These are phyloP conservation scores for Ophonus ardosiacus DNA, from an alignment of 2,888 invertebrate species.

Conservation along the genomic window DNA sequence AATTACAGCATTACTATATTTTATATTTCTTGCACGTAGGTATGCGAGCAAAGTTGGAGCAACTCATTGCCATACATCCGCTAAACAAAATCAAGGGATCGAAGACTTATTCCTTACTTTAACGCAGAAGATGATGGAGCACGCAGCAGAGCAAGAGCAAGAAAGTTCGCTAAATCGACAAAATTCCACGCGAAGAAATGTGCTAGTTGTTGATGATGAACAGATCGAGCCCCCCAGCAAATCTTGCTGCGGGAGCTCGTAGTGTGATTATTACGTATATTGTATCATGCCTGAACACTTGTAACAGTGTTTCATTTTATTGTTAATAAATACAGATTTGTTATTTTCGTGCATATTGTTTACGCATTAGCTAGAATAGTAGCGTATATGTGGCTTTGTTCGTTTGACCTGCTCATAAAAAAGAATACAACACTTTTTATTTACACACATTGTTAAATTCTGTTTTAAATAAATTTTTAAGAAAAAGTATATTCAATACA, in stretches of 20 bases:
- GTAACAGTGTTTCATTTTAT: slow-evolving; percentile 59
- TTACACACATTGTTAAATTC: neutral
- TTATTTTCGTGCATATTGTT: slow-evolving; percentile 55
- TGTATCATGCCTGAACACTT: slow-evolving; percentile 52
- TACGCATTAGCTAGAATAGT: slow-evolving; percentile 43
- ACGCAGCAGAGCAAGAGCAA: slow-evolving; percentile 71
- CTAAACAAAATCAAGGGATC: slow-evolving; percentile 93
- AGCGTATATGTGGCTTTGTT: slow-evolving; percentile 12
- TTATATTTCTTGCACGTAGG: slow-evolving; percentile 75
- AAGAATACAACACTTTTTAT: neutral
- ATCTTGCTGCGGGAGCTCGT: slow-evolving; percentile 71
- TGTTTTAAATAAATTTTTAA: slow-evolving; percentile 3
- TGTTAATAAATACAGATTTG: slow-evolving; percentile 56
- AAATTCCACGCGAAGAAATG: slow-evolving; percentile 72
- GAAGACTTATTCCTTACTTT: slow-evolving; percentile 93
- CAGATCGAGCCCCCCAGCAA: slow-evolving; percentile 68
- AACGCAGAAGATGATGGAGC: slow-evolving; percentile 85
- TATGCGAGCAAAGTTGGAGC: slow-evolving; percentile 95
- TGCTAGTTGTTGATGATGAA: slow-evolving; percentile 73
- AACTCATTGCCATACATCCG: slow-evolving; percentile 94
- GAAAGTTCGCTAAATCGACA: slow-evolving; percentile 71
- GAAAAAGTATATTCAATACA: no score
- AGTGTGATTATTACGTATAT: slow-evolving; percentile 57
- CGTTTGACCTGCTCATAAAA: neutral
- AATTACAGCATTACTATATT: no score